phyloP scores from a whole-genome alignment of 2,113 vertebrate species.

The Ictalurus punctatus region DNA sequence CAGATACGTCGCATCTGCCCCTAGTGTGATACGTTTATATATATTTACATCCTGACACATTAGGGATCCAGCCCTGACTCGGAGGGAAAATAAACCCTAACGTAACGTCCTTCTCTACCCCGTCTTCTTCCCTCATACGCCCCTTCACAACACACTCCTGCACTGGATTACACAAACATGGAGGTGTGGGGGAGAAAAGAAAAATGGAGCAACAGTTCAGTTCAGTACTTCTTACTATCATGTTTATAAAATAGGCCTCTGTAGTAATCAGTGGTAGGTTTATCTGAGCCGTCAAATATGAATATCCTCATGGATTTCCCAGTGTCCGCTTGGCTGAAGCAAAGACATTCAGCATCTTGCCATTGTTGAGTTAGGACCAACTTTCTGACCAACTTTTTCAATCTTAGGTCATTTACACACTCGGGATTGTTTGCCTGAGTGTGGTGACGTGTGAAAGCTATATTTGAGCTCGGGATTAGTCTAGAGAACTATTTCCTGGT shows the following conservation, averaged over 20 bases:
- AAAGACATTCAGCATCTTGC: not conserved
- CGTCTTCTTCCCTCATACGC: no score
- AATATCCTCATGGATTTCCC: not conserved
- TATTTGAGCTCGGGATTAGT: not conserved
- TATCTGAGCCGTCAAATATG: not conserved
- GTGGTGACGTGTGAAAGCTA: not conserved
- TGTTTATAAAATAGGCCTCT: not conserved
- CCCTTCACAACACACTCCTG: not conserved
- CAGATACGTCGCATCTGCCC: not conserved
- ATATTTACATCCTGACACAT: no score
- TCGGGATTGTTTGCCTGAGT: not conserved
- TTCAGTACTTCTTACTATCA: not conserved
- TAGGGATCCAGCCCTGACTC: no score
- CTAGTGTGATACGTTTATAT: not conserved
- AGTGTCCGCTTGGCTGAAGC: not conserved
- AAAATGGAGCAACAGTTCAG: not conserved
- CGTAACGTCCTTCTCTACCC: no score
- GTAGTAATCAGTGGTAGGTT: not conserved
- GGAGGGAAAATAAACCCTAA: no score
- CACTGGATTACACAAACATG: not conserved
- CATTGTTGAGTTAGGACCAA: not conserved
- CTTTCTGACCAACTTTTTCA: not conserved
- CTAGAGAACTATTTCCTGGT: not conserved
- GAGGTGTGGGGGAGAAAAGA: not conserved
- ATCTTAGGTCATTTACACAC: no score